Conservation (phyloP, 2,888 invertebrate species). For the Tricholauxania praeusta region DNA sequence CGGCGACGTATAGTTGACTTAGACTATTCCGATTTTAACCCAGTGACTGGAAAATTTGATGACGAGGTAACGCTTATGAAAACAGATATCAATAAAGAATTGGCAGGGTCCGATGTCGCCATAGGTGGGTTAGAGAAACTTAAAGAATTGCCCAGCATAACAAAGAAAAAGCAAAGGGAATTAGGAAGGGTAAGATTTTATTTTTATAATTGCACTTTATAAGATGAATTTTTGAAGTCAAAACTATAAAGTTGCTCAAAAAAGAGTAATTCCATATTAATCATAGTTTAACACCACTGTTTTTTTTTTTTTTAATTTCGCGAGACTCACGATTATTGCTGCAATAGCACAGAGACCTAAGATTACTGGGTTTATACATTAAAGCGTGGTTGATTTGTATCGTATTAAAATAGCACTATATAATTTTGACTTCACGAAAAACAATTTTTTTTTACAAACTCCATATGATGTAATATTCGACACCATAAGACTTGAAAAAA, state of each 20-base stretch:
- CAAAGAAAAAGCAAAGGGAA: conserved; percentile 70
- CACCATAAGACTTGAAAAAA: conserved; percentile 59
- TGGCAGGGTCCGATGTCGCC: conserved; percentile 56
- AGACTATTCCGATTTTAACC: conserved; percentile 50
- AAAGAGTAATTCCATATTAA: too few relatives aligned
- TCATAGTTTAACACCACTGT: too few relatives aligned
- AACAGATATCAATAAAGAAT: conserved; percentile 52
- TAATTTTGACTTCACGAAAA: too few relatives aligned
- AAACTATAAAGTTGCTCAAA: too few relatives aligned
- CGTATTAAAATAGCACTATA: too few relatives aligned
- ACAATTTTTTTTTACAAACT: neutral
- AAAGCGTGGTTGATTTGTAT: too few relatives aligned
- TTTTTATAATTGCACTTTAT: neutral
- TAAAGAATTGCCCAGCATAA: conserved; percentile 52
- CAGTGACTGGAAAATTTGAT: conserved; percentile 48
- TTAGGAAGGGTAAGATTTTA: conserved; percentile 56
- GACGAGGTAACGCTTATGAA: conserved; percentile 41
- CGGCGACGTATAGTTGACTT: conserved; percentile 46
- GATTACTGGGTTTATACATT: too few relatives aligned
- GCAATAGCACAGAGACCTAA: too few relatives aligned
- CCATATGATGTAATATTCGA: conserved; percentile 67
- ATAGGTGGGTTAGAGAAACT: conserved; percentile 73
- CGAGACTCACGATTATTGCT: too few relatives aligned
- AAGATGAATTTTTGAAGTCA: too few relatives aligned
- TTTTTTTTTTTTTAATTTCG: too few relatives aligned